These are phyloP conservation scores for Berghia stephanieae DNA, from an alignment of 1,140 invertebrate genomes.

Conservation along the genomic window DNA sequence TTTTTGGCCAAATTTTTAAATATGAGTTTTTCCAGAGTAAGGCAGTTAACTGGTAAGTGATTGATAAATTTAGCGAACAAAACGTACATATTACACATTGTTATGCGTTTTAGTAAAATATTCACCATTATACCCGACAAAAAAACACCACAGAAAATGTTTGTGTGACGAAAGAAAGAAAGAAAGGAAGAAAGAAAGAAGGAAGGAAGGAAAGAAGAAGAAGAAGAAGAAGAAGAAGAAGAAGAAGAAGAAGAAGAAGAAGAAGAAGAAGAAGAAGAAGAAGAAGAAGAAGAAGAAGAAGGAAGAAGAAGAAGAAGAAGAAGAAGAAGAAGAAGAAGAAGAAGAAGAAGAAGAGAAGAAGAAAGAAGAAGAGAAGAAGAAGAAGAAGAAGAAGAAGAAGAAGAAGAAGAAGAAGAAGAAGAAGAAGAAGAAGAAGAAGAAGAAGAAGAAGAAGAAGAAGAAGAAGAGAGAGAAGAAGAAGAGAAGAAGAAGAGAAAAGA, in stretches of 20 bases:
- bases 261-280: background rate
- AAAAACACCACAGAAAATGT: too few relatives aligned
- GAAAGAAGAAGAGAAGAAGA: slow-evolving; percentile 19
- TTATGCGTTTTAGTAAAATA: too few relatives aligned
- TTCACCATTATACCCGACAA: too few relatives aligned
- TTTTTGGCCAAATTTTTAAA: too few relatives aligned
- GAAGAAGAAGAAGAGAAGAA: slow-evolving; percentile 1
- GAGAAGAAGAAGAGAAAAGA: background rate
- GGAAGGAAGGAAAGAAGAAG: background rate
- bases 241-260: background rate
- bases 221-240: background rate
- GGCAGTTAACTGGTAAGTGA: too few relatives aligned
- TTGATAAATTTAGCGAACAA: too few relatives aligned
- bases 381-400: slow-evolving; percentile 21
- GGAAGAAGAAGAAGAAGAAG: slow-evolving; percentile 14
- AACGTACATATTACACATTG: too few relatives aligned
- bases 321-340: background rate
- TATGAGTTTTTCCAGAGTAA: too few relatives aligned
- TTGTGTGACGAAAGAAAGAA: too few relatives aligned
- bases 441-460: background rate
- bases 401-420: slow-evolving; percentile 13
- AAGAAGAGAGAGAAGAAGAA: background rate
- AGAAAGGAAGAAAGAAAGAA: background rate
- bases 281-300: background rate
- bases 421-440: background rate